Percentiles rank a stretch among this genome's conserved stretches.
Conservation (phyloP, 2,113 vertebrate species). For the Oceanodroma tethys region DNA sequence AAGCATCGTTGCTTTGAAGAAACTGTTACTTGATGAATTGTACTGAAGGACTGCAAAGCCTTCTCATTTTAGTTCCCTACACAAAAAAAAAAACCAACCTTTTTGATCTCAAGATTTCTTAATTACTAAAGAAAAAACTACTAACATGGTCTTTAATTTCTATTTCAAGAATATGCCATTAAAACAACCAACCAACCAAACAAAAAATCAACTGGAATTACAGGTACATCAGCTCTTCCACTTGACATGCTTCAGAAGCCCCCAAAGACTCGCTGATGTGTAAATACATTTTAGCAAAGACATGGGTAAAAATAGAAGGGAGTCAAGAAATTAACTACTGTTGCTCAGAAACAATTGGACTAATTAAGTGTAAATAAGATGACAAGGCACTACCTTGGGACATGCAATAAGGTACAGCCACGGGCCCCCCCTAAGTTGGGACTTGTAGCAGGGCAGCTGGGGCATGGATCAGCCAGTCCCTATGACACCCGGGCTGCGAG, state of each 20-base stretch:
- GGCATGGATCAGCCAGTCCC: background rate
- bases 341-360: background rate
- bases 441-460: background rate
- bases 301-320: background rate
- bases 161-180: background rate
- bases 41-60: background rate
- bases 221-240: background rate
- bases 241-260: background rate
- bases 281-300: constrained; percentile 14
- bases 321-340: background rate
- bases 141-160: background rate
- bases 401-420: background rate
- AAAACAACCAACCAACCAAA: background rate
- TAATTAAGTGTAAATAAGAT: background rate
- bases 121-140: background rate
- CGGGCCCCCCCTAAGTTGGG: rapidly evolving
- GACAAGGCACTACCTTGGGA: background rate
- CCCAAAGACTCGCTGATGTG: background rate
- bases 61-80: background rate
- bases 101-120: background rate
- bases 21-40: background rate
- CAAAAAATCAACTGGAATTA: background rate
- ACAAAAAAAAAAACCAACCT: background rate
- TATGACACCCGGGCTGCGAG: rapidly evolving
- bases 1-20: background rate